Evolutionary conservation across 2,113 vertebrate species (phyloP).

Genomic region (Ciconia maguari): DNA sequence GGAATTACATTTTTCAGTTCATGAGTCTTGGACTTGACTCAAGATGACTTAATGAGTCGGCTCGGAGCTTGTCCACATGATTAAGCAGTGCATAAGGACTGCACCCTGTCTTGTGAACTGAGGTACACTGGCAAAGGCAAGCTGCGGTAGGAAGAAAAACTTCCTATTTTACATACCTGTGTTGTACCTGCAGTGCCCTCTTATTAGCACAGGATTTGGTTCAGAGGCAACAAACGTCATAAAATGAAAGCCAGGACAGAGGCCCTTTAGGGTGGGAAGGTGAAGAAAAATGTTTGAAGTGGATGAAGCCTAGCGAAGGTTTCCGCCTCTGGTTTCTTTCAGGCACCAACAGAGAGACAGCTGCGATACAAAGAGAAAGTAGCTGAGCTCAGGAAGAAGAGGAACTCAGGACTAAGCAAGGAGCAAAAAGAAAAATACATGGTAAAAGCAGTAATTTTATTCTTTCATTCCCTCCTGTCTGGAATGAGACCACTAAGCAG

Average conservation of each 20-base stretch:
- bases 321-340: not conserved
- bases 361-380: constrained; percentile 96
- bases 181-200: not conserved
- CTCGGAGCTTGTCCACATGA: not conserved
- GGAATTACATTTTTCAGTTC: not conserved
- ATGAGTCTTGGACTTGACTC: not conserved
- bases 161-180: not conserved
- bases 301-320: not conserved
- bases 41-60: not conserved
- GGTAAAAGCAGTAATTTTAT: constrained; percentile 69
- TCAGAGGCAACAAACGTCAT: not conserved
- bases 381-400: constrained; percentile 93
- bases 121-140: not conserved
- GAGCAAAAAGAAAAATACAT: constrained; percentile 98
- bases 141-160: not conserved
- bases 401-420: constrained; percentile 90
- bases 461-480: not conserved
- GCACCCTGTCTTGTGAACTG: not conserved
- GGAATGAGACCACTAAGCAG: rapidly evolving
- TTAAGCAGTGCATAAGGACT: not conserved
- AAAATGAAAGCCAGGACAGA: not conserved
- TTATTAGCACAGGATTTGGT: not conserved
- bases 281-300: not conserved
- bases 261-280: not conserved
- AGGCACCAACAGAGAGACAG: constrained; percentile 94